Evolutionary conservation across 2,888 invertebrate species (phyloP).

Genomic region (Scelioninae gen. 1): DNA sequence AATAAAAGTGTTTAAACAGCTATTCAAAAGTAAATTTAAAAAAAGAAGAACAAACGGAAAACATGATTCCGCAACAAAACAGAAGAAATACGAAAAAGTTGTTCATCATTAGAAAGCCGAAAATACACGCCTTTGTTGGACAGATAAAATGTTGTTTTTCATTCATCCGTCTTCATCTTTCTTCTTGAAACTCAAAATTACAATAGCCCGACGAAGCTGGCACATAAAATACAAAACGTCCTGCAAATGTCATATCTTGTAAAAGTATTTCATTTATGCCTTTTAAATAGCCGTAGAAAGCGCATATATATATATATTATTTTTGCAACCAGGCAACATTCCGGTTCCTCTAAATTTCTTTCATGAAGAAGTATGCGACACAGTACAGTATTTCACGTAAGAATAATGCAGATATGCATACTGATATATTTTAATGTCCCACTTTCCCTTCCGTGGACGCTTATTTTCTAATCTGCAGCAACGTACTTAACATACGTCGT

Average conservation of each 20-base stretch:
- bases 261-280: slow-evolving; percentile 42
- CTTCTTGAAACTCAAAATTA: slow-evolving; percentile 27
- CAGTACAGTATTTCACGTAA: slow-evolving; percentile 29
- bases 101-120: neutral
- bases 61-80: neutral
- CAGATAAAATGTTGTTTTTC: slow-evolving; percentile 16
- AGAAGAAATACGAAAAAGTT: neutral
- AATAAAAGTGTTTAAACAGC: neutral
- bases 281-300: slow-evolving; percentile 23
- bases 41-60: too few relatives aligned
- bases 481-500: slow-evolving; percentile 38
- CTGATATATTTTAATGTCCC: slow-evolving; percentile 32
- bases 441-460: slow-evolving; percentile 24
- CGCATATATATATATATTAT: slow-evolving; percentile 4
- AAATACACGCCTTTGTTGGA: neutral
- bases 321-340: slow-evolving; percentile 25
- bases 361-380: slow-evolving; percentile 11
- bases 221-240: slow-evolving; percentile 32
- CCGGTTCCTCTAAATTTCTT: slow-evolving; percentile 37
- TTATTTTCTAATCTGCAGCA: slow-evolving; percentile 69
- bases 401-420: slow-evolving; percentile 45
- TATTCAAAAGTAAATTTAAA: neutral
- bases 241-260: slow-evolving; percentile 9
- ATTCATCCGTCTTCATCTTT: slow-evolving; percentile 18
- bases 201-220: slow-evolving; percentile 7